Conservation (phyloP, 2,113 vertebrate species). For the Corythaeola cristata region DNA sequence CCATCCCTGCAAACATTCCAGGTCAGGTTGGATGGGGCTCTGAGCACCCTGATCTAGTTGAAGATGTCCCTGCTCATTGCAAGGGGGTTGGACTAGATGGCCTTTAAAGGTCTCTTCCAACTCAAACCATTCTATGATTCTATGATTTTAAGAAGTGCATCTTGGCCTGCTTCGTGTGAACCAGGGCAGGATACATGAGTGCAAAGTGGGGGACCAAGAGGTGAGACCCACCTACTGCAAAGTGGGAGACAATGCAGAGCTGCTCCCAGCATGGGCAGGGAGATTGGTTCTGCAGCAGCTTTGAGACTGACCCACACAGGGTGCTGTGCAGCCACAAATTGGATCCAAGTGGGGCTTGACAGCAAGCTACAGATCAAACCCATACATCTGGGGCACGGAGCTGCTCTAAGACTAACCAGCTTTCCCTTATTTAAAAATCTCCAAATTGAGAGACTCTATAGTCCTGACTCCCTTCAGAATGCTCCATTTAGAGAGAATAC, state of each 20-base stretch:
- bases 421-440: neutral
- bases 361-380: neutral
- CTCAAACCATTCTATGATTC: too few relatives aligned
- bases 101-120: neutral
- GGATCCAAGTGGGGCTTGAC: neutral
- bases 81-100: neutral
- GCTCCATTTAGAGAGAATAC: neutral
- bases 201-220: neutral
- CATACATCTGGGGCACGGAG: neutral
- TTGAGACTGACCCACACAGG: neutral
- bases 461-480: neutral
- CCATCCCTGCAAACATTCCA: too few relatives aligned
- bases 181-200: neutral
- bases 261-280: neutral
- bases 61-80: neutral
- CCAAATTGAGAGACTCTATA: neutral
- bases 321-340: rapidly evolving
- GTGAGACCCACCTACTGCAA: neutral
- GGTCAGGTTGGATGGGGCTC: neutral
- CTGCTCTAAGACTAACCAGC: neutral
- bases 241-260: neutral
- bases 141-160: neutral
- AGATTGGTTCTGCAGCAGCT: rapidly evolving
- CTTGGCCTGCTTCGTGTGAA: neutral
- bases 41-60: neutral